These are phyloP conservation scores for Oedothorax gibbosus DNA, from an alignment of 1,140 invertebrate species.

Conservation along the genomic window DNA sequence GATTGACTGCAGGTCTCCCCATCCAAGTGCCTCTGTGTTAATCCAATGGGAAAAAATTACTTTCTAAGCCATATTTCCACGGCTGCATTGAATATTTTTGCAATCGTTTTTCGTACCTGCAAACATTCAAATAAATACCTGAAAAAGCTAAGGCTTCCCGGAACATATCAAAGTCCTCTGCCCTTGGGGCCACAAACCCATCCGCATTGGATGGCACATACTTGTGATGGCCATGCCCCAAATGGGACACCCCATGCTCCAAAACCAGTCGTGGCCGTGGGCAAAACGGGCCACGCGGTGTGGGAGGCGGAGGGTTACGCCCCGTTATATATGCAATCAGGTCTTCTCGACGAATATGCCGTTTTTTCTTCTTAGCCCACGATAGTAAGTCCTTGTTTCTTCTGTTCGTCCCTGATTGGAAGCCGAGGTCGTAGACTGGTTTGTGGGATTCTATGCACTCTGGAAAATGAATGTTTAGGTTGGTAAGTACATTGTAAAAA, in stretches of 20 bases:
- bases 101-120: no score
- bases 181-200: not conserved
- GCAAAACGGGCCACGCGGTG: conserved; percentile 62
- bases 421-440: conserved; percentile 77
- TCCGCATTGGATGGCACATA: conserved; percentile 4
- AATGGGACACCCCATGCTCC: conserved; percentile 43
- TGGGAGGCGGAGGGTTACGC: conserved; percentile 74
- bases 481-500: not conserved
- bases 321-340: conserved; percentile 83
- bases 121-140: conserved; percentile 65
- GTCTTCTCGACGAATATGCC: conserved; percentile 81
- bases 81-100: no score
- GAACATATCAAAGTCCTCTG: conserved; percentile 76
- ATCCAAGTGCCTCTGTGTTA: no score
- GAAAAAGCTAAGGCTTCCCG: conserved; percentile 79
- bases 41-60: no score
- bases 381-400: conserved; percentile 81
- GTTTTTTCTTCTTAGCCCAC: conserved; percentile 80
- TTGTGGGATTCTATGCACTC: conserved; percentile 81
- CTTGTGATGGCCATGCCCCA: conserved; percentile 17
- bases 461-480: conserved; percentile 65
- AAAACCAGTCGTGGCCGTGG: conserved; percentile 42
- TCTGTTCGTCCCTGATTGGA: conserved; percentile 80
- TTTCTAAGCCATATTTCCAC: no score
- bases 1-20: no score